Conservation (phyloP, 2,888 invertebrate species). For the Arctia plantaginis region DNA sequence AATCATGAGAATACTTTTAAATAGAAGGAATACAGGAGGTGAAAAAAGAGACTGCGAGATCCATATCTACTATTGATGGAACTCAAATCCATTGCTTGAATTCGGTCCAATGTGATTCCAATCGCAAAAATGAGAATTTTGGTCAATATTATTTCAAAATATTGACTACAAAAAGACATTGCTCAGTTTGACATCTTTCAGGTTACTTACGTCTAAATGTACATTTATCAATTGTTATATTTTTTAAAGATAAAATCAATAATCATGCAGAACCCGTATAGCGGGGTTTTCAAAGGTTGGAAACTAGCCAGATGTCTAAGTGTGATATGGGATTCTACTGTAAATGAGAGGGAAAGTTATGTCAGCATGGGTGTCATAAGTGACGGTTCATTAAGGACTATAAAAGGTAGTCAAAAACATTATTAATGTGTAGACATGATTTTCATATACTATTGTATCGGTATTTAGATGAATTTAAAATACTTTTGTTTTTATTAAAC, state of each 20-base stretch:
- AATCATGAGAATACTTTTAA: too few relatives aligned
- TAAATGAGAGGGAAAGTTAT: conserved; percentile 48
- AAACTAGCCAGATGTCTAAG: conserved; percentile 65
- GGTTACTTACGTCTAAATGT: neutral
- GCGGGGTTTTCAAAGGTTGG: conserved; percentile 69
- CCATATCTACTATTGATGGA: too few relatives aligned
- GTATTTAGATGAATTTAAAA: neutral
- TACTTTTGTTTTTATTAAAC: neutral
- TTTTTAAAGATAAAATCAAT: conserved; percentile 14
- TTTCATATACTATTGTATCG: neutral
- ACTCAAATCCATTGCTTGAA: too few relatives aligned
- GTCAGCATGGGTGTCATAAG: conserved; percentile 74
- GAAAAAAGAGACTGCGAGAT: too few relatives aligned
- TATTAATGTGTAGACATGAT: neutral
- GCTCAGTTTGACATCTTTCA: neutral
- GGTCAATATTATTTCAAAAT: too few relatives aligned
- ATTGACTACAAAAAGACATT: neutral
- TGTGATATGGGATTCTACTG: conserved; percentile 67
- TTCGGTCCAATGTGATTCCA: neutral
- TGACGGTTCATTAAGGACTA: conserved; percentile 74
- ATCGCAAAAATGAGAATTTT: too few relatives aligned
- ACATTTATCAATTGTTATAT: neutral
- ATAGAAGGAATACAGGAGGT: too few relatives aligned
- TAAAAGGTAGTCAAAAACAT: conserved; percentile 65
- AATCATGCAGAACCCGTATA: conserved; percentile 71